Evolutionary conservation across 2,113 vertebrate genomes (phyloP).

Genomic region (Nematolebias whitei): DNA sequence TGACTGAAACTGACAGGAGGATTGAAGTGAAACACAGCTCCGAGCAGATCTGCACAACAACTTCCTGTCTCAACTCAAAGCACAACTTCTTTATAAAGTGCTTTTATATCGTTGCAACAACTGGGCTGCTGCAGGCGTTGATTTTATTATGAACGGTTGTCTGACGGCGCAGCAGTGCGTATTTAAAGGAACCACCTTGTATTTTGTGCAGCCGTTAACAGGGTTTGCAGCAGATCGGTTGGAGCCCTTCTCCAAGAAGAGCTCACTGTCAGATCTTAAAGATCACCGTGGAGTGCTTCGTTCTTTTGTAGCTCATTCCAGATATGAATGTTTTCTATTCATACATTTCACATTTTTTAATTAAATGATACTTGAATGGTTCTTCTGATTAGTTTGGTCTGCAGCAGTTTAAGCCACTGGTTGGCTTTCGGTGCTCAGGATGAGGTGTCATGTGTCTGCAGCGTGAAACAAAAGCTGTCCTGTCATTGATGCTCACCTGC

Average conservation of each 20-base stretch:
- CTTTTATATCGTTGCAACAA: neutral
- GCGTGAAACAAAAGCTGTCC: slow-evolving; percentile 32
- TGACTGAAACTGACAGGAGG: slow-evolving; percentile 27
- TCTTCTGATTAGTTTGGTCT: neutral
- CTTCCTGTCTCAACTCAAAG: too few relatives aligned
- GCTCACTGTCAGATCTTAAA: neutral
- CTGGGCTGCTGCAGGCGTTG: too few relatives aligned
- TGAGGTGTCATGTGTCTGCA: slow-evolving; percentile 30
- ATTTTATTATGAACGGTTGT: neutral
- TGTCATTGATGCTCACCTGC: slow-evolving; percentile 38
- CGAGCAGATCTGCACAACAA: neutral
- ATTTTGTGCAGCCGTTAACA: slow-evolving; percentile 8
- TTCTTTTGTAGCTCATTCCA: too few relatives aligned
- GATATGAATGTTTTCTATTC: neutral
- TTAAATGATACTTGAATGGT: too few relatives aligned
- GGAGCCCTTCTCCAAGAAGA: too few relatives aligned
- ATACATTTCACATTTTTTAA: too few relatives aligned
- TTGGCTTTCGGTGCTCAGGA: neutral
- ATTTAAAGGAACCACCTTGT: slow-evolving; percentile 1
- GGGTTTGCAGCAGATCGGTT: slow-evolving; percentile 3
- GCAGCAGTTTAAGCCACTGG: neutral
- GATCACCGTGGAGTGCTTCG: neutral
- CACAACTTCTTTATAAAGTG: neutral
- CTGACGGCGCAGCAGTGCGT: too few relatives aligned
- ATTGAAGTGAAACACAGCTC: too few relatives aligned